Evolutionary conservation across 2,888 invertebrate genomes (phyloP).

Genomic region (Dryobotodes eremita): DNA sequence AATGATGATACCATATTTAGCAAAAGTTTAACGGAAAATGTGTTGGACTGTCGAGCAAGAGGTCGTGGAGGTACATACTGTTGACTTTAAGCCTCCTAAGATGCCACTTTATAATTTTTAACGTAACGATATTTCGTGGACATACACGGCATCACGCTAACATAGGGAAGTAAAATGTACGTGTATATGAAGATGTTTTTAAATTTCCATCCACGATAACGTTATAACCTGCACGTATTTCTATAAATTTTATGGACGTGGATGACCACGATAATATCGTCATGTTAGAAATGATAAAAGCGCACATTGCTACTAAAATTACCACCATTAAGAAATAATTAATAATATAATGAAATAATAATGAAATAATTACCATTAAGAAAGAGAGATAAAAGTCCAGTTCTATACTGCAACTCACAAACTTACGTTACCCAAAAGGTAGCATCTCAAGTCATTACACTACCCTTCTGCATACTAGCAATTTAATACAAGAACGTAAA

Average conservation of each 20-base stretch:
- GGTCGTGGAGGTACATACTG: too few species aligned
- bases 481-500: conserved; percentile 29
- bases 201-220: not conserved
- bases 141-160: too few species aligned
- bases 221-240: not conserved
- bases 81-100: too few species aligned
- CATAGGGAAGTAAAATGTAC: too few species aligned
- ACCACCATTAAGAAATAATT: not conserved
- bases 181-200: too few species aligned
- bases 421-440: not conserved
- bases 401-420: not conserved
- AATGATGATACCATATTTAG: too few species aligned
- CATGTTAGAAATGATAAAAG: not conserved
- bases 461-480: conserved; percentile 19
- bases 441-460: not conserved
- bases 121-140: not conserved
- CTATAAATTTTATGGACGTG: not conserved
- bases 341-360: too few species aligned
- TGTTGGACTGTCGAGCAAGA: too few species aligned
- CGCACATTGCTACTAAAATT: not conserved
- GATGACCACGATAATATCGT: not conserved
- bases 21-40: too few species aligned
- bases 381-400: not conserved
- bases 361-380: not conserved
- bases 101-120: not conserved